Conservation (phyloP, 2,113 vertebrate genomes). For the Peromyscus leucopus region DNA sequence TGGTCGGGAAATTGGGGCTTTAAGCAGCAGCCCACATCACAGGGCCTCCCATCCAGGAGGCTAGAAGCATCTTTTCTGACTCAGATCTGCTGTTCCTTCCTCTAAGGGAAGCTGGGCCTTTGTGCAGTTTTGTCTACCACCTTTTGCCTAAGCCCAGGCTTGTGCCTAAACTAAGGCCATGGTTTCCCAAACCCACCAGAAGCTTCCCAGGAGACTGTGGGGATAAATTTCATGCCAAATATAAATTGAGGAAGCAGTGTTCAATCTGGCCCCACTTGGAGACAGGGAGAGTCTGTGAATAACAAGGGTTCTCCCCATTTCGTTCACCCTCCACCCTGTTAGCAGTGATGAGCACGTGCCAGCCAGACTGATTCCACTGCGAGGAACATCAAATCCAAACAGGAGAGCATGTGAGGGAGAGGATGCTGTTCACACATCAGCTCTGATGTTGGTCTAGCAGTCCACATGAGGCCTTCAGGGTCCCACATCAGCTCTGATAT, state of each 20-base stretch:
- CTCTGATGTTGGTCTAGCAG: not conserved
- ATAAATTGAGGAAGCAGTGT: not conserved
- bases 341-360: not conserved
- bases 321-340: not conserved
- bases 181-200: not conserved
- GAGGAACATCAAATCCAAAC: not conserved
- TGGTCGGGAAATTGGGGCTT: not conserved
- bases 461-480: not conserved
- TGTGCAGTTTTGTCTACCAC: not conserved
- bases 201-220: accelerated
- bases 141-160: not conserved
- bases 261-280: not conserved
- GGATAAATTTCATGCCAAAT: not conserved
- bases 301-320: not conserved
- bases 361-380: accelerated
- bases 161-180: not conserved
- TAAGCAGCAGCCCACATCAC: not conserved
- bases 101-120: not conserved
- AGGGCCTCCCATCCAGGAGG: not conserved
- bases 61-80: not conserved
- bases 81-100: not conserved
- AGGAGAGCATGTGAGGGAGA: accelerated
- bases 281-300: too few relatives aligned
- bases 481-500: not conserved
- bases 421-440: accelerated